A percentile compares a stretch with the other conserved stretches of the same genome.
Conservation (phyloP, 1,140 invertebrate genomes). For the Drosophila kohkoa region DNA sequence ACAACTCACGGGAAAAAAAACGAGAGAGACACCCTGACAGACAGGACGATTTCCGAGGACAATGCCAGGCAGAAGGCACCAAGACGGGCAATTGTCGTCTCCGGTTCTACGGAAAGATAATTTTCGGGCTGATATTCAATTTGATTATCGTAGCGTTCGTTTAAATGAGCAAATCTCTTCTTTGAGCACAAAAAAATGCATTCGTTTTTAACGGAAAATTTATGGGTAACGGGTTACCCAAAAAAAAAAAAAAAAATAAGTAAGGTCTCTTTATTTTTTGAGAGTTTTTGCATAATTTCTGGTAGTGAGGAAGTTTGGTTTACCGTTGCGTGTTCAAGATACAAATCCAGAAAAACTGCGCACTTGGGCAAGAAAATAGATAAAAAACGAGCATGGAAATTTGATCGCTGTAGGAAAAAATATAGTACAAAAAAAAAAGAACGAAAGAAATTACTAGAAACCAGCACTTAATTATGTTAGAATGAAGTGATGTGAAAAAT, state of each 20-base stretch:
- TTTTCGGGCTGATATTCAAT: conserved; percentile 55
- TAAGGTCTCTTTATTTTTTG: neutral
- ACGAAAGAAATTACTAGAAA: neutral
- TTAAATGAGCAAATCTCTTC: conserved; percentile 75
- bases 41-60: conserved; percentile 9
- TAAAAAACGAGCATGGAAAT: conserved; percentile 49
- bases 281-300: conserved; percentile 54
- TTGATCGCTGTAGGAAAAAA: conserved; percentile 38
- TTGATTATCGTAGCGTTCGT: conserved; percentile 63
- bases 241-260: conserved; percentile 6
- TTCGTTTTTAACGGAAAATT: conserved; percentile 82
- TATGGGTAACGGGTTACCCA: conserved; percentile 65
- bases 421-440: conserved; percentile 10
- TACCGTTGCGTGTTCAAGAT: conserved; percentile 74
- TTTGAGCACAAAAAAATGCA: conserved; percentile 43
- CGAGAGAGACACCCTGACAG: conserved; percentile 33
- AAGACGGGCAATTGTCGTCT: conserved; percentile 79
- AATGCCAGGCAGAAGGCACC: conserved; percentile 20
- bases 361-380: conserved; percentile 27
- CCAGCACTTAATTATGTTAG: conserved; percentile 11
- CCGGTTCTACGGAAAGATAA: conserved; percentile 48
- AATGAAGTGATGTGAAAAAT: conserved; percentile 24
- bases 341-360: conserved; percentile 58
- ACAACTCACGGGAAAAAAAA: conserved; percentile 28
- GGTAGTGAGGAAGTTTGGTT: conserved; percentile 34